A percentile compares a stretch with the other conserved stretches of the same genome.
These are phyloP conservation scores for Mesoclemmys tuberculata DNA, from an alignment of 2,113 vertebrate genomes.

Conservation along the genomic window DNA sequence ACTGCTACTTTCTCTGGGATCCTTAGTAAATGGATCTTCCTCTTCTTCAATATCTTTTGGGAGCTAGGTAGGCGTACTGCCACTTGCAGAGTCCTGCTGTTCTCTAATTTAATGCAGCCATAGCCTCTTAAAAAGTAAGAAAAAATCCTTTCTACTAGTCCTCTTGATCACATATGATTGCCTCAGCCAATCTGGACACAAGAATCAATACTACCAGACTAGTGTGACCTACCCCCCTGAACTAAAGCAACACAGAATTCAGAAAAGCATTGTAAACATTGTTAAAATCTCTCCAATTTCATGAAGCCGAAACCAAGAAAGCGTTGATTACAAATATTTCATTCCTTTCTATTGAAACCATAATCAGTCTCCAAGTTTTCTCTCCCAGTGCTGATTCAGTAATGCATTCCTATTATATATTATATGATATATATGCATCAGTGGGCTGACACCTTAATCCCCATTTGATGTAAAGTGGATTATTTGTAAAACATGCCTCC, in stretches of 20 bases:
- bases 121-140: neutral
- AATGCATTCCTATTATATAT: neutral
- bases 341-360: neutral
- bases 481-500: neutral
- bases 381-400: neutral
- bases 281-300: neutral
- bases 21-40: neutral
- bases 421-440: neutral
- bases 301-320: neutral
- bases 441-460: neutral
- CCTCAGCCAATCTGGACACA: neutral
- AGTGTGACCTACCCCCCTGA: neutral
- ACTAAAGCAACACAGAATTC: neutral
- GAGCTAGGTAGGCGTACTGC: neutral
- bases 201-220: neutral
- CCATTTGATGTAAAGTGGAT: neutral
- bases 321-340: neutral
- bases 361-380: neutral
- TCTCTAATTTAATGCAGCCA: neutral
- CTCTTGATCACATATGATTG: neutral
- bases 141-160: neutral
- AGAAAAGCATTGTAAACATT: neutral
- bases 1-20: neutral
- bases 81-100: neutral
- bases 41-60: neutral